Conservation (phyloP, 2,888 invertebrate genomes). For the Mythimna albipuncta region DNA sequence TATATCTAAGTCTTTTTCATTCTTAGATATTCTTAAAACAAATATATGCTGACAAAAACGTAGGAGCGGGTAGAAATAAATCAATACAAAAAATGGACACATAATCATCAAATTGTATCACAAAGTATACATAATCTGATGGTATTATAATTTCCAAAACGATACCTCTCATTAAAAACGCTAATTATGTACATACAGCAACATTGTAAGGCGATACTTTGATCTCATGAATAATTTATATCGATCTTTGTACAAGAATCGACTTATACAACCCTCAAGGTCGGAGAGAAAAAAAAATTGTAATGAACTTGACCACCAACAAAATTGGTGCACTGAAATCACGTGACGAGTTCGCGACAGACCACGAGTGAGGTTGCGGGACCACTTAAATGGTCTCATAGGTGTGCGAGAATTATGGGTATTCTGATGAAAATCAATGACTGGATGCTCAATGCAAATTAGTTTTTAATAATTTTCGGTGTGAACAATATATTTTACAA, state of each 20-base stretch:
- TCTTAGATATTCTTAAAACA: not conserved
- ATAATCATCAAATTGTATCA: not conserved
- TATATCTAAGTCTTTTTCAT: not conserved
- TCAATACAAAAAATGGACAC: not conserved
- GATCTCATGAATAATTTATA: slow-evolving; percentile 52
- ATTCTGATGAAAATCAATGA: too few relatives aligned
- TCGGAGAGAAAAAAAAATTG: slow-evolving; percentile 56
- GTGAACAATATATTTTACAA: too few relatives aligned
- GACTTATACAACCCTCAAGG: slow-evolving; percentile 73
- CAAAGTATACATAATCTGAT: slow-evolving; percentile 25
- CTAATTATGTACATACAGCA: slow-evolving; percentile 46
- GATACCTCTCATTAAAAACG: slow-evolving; percentile 24
- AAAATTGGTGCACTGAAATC: too few relatives aligned
- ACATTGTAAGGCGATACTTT: slow-evolving; percentile 60
- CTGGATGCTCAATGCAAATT: too few relatives aligned
- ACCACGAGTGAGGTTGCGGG: too few relatives aligned
- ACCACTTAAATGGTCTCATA: too few relatives aligned
- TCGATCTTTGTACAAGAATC: slow-evolving; percentile 61
- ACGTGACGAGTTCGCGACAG: too few relatives aligned
- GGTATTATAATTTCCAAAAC: slow-evolving; percentile 16
- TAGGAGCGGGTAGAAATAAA: not conserved
- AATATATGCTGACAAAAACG: not conserved
- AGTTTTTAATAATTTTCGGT: too few relatives aligned
- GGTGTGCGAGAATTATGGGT: too few relatives aligned
- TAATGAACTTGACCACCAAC: not conserved